phyloP scores from a whole-genome alignment of 2,113 vertebrate species.

The crab-eating macaque (Macaca fascicularis) region T2T-MFA8v1.1 NC_088379.1:186484501-186485000 shows the following conservation, averaged over 20 bases:
- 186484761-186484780: background rate
- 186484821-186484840: background rate
- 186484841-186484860: background rate
- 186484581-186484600: constrained; percentile 24
- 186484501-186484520: background rate
- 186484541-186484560: background rate
- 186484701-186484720: background rate
- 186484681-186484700: background rate
- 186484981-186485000: background rate
- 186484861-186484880: background rate
- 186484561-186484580: constrained; percentile 41
- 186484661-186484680: background rate
- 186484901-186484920: background rate
- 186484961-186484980: background rate
- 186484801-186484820: background rate
- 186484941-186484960: background rate
- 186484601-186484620: background rate
- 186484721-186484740: background rate
- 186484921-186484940: background rate
- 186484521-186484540: constrained; percentile 7
- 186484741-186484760: background rate
- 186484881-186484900: background rate
- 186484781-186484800: background rate
- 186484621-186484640: background rate
- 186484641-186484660: background rate